Evolutionary conservation across 1,140 invertebrate species (phyloP).

Genomic region (Drosophila paulistorum): DNA sequence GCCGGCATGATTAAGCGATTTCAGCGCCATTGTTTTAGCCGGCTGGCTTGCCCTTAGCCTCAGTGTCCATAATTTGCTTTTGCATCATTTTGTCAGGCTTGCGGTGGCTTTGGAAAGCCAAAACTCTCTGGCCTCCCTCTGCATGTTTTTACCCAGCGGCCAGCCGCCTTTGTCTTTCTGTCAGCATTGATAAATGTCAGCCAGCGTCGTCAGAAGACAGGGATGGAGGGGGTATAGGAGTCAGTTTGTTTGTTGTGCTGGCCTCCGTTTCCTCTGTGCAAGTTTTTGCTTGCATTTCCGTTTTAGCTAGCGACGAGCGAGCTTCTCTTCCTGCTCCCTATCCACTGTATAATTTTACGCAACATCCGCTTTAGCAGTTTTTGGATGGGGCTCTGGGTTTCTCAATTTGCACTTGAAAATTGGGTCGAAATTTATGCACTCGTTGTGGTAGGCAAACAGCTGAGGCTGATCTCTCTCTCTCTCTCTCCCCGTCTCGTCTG

Average conservation of each 20-base stretch:
- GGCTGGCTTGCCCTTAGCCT: constrained; percentile 21
- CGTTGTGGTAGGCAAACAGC: constrained; percentile 64
- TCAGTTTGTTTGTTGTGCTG: constrained; percentile 45
- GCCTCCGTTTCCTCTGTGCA: constrained; percentile 52
- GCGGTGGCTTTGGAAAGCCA: constrained; percentile 31
- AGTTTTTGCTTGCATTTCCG: constrained; percentile 62
- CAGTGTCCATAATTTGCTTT: constrained; percentile 60
- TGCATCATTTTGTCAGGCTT: constrained; percentile 78
- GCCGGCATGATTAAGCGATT: constrained; percentile 80
- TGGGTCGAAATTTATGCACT: constrained; percentile 80
- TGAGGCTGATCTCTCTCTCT: constrained; percentile 35
- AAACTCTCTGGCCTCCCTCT: constrained; percentile 8
- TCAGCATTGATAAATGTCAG: constrained; percentile 79
- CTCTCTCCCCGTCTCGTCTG: not conserved
- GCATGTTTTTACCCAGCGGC: not conserved
- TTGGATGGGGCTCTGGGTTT: constrained; percentile 27
- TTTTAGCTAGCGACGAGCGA: not conserved
- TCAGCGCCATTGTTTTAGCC: constrained; percentile 75
- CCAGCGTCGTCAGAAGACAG: constrained; percentile 21
- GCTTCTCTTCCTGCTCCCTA: constrained; percentile 3
- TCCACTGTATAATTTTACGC: constrained; percentile 68
- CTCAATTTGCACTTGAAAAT: constrained; percentile 78
- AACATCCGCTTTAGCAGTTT: constrained; percentile 62
- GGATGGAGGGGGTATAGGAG: no score
- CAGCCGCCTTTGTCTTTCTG: constrained; percentile 66